Evolutionary conservation across 2,797 vertebrate species (phyloP).

Genomic region (Mus caroli): DNA sequence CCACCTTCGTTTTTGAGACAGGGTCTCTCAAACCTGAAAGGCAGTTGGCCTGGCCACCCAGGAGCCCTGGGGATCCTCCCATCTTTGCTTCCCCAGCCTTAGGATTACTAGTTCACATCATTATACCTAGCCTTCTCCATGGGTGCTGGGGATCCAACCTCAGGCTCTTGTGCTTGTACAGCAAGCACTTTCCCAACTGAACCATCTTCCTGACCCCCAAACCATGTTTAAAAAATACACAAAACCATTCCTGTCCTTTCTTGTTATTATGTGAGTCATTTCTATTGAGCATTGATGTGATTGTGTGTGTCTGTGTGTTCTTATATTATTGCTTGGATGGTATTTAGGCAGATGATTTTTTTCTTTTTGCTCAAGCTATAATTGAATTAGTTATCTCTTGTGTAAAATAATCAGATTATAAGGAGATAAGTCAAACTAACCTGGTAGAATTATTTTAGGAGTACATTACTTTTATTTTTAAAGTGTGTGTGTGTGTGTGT

Average conservation of each 20-base stretch:
- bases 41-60: neutral
- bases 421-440: neutral
- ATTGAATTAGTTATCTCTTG: neutral
- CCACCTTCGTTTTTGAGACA: neutral
- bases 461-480: neutral
- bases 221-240: neutral
- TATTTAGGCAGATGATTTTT: neutral
- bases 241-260: conserved; percentile 4
- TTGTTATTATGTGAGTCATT: conserved; percentile 40
- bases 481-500: neutral
- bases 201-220: neutral
- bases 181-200: neutral
- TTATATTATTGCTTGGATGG: conserved; percentile 4
- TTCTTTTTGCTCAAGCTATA: conserved; percentile 43
- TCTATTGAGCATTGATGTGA: neutral
- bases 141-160: neutral
- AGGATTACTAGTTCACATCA: neutral
- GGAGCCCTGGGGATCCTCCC: too few species aligned
- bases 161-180: neutral
- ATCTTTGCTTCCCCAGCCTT: neutral
- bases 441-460: neutral
- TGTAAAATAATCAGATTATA: conserved; percentile 22
- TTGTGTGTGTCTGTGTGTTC: neutral
- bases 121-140: neutral
- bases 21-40: neutral